These are phyloP conservation scores for Chironomus riparius DNA, from an alignment of 2,888 invertebrate genomes.

Conservation along the genomic window DNA sequence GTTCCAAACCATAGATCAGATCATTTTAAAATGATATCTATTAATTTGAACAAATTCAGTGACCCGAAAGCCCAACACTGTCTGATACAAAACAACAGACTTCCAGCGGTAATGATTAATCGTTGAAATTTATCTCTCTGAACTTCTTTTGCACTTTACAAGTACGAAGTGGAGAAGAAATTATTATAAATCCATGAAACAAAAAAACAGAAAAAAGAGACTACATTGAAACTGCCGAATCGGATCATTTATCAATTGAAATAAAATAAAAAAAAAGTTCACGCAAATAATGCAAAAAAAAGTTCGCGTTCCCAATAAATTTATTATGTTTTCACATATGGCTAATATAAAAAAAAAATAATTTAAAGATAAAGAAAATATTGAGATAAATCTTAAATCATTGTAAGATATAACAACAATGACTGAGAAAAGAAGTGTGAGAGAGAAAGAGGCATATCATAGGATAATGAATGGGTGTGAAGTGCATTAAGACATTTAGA, in stretches of 20 bases:
- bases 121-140: slow-evolving; percentile 5
- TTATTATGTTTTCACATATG: not conserved
- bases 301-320: not conserved
- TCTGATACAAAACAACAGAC: not conserved
- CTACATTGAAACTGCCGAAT: not conserved
- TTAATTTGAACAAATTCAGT: no score
- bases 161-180: no score
- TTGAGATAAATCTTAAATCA: no score
- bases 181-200: not conserved
- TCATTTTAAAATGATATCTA: no score
- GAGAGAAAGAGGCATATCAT: not conserved
- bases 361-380: no score
- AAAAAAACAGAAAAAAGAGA: not conserved
- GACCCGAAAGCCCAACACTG: no score
- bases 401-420: no score
- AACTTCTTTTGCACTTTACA: not conserved
- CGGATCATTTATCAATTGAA: slow-evolving; percentile 1
- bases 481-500: not conserved
- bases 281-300: not conserved
- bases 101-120: slow-evolving; percentile 6
- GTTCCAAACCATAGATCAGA: no score
- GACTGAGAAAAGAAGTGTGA: not conserved
- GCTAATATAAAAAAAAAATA: no score
- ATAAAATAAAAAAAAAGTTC: not conserved
- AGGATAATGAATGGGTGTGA: slow-evolving; percentile 9